Conservation (phyloP, 2,113 vertebrate genomes). For the Leptobrachium ailaonicum region DNA sequence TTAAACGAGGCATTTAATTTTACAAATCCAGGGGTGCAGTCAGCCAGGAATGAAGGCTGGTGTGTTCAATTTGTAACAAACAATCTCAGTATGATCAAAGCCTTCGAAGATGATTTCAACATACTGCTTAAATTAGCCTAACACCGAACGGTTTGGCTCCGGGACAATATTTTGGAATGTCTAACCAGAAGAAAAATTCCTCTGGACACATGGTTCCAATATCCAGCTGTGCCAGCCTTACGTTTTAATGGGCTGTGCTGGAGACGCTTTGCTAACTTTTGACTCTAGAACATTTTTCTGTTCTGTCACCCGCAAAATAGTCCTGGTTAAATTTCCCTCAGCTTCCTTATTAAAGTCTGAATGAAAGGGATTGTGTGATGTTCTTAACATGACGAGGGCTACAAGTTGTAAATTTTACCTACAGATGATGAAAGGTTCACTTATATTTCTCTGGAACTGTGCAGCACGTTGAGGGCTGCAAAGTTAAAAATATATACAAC, state of each 20-base stretch:
- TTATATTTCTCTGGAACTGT: slow-evolving; percentile 78
- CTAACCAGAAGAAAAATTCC: slow-evolving; percentile 97
- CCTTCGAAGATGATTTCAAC: slow-evolving; percentile 90
- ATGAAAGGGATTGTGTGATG: slow-evolving; percentile 84
- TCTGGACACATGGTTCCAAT: slow-evolving; percentile 98
- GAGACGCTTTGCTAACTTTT: slow-evolving; percentile 92
- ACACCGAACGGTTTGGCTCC: slow-evolving; percentile 98
- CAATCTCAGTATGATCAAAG: slow-evolving; percentile 99
- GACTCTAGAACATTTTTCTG: slow-evolving; percentile 89
- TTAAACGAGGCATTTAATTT: slow-evolving; percentile 99
- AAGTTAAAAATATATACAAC: slow-evolving; percentile 77
- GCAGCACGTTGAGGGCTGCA: slow-evolving; percentile 72
- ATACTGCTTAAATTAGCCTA: slow-evolving; percentile 99
- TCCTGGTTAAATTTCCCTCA: slow-evolving; percentile 78
- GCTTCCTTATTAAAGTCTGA: slow-evolving; percentile 83
- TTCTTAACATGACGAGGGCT: slow-evolving; percentile 79
- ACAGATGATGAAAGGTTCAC: slow-evolving; percentile 76
- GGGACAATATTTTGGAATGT: slow-evolving; percentile 99
- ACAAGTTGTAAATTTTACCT: slow-evolving; percentile 74
- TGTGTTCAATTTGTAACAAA: slow-evolving; percentile 99
- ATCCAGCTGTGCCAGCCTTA: slow-evolving; percentile 89
- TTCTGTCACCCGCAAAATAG: slow-evolving; percentile 93
- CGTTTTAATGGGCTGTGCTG: slow-evolving; percentile 98
- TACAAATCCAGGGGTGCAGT: slow-evolving; percentile 99
- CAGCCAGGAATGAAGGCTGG: slow-evolving; percentile 92